Percentiles rank a stretch among this genome's conserved stretches.
Conservation (phyloP, 2,888 invertebrate genomes). For the Rhagium mordax region DNA sequence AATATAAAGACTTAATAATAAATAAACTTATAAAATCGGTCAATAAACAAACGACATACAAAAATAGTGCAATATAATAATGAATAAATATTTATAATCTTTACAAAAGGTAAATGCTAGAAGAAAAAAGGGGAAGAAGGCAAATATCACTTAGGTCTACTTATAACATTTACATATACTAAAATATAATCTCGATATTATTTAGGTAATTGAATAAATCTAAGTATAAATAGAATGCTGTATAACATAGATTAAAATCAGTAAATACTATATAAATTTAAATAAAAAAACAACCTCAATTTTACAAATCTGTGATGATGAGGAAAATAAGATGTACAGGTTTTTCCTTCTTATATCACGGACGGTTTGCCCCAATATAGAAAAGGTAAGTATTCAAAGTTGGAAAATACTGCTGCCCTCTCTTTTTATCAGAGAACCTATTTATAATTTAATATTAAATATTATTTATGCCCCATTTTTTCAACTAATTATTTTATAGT, state of each 20-base stretch:
- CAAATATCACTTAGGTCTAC: neutral
- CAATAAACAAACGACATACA: too few species aligned
- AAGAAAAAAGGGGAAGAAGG: neutral
- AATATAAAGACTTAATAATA: too few species aligned
- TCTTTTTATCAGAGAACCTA: too few species aligned
- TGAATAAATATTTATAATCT: neutral
- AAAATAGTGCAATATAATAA: neutral
- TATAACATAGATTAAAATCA: neutral
- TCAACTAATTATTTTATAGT: neutral
- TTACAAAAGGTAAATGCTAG: neutral
- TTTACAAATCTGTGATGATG: neutral
- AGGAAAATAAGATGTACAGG: neutral
- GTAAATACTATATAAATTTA: neutral
- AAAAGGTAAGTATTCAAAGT: too few species aligned
- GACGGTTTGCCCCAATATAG: too few species aligned
- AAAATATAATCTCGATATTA: neutral
- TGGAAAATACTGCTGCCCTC: too few species aligned
- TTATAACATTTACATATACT: neutral
- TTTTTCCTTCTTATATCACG: neutral
- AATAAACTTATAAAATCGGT: too few species aligned
- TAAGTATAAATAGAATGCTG: neutral
- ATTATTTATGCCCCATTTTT: neutral
- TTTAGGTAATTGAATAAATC: neutral
- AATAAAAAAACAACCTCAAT: neutral
- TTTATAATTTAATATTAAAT: neutral